A percentile compares a stretch with the other conserved stretches of the same genome.
Evolutionary conservation across 2,888 invertebrate species (phyloP).

Genomic region (Caenorhabditis uteleia): DNA sequence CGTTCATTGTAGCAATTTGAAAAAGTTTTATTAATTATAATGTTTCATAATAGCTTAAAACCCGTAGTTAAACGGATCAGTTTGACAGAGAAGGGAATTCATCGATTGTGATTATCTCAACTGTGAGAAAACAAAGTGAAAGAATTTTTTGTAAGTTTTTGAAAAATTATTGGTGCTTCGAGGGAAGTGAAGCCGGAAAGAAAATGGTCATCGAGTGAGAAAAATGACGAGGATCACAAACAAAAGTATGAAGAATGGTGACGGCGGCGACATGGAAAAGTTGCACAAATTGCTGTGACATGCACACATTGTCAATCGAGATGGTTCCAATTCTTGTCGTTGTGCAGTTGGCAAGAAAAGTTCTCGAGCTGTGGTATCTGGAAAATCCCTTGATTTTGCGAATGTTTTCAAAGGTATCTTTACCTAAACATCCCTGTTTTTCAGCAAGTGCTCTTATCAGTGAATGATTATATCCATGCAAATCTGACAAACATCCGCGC

Average conservation of each 20-base stretch:
- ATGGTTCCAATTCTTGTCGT: slow-evolving; percentile 50
- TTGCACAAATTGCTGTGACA: slow-evolving; percentile 56
- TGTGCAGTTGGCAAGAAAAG: slow-evolving; percentile 50
- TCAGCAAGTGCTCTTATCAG: slow-evolving; percentile 40
- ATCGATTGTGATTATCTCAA: no score
- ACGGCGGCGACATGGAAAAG: slow-evolving; percentile 41
- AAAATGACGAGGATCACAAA: neutral
- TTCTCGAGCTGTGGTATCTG: slow-evolving; percentile 49
- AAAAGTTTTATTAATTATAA: no score
- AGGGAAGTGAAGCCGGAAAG: neutral
- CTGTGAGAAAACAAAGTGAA: no score
- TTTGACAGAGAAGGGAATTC: no score
- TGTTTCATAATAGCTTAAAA: no score
- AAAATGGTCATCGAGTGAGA: neutral
- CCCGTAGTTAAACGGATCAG: no score
- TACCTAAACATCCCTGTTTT: slow-evolving; percentile 46
- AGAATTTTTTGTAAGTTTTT: no score
- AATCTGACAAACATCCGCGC: slow-evolving; percentile 68
- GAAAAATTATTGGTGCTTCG: no score
- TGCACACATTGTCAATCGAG: slow-evolving; percentile 49
- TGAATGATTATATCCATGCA: slow-evolving; percentile 52
- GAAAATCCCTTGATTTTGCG: neutral
- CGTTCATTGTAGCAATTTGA: no score
- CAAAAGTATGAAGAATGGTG: slow-evolving; percentile 10
- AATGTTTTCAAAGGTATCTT: neutral